Evolutionary conservation across 2,113 vertebrate genomes (phyloP), one percentile per base, ranked within the genome.

Genomic region (Madoqua kirkii): DNA sequence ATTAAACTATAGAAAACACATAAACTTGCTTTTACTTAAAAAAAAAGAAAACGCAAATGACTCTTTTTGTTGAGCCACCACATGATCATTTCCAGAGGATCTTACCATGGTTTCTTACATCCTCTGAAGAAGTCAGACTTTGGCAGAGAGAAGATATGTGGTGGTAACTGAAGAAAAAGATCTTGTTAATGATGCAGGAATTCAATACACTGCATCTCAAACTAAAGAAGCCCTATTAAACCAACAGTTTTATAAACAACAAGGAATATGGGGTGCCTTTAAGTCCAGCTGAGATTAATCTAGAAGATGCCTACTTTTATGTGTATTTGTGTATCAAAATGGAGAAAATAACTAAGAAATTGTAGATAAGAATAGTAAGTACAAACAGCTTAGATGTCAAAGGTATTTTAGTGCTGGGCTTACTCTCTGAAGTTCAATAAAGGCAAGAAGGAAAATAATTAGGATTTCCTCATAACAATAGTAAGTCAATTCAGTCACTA

Each of bases 341-440:
- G 19, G 8, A 94, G 40, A 55, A 92, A 78, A 83, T 71, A 94
- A 93, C 25, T 36, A 64, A 60, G 43, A 13, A 96, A 57, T 2
- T 33, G 9, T 86, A 33, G 36, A 6, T 48, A 83, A 88, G 57
- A 89, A 16, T 1, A 84, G 10, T 33, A 95, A 25, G 17, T 88
- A 90, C 78, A 94, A 93, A 93, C 81, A 50, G 81, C 54, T 96
- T 88, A 83, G 9, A 82, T 48, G 54, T 57, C 87, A 83, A 57
- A 96, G 67, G 36, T 81, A 98, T 87, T 90, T 97, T 89, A 96
- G 71, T 45, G 45, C 29, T 91, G 31, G 87, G 48, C 27, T 95
- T 93, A 84, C 76, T 87, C 57, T 89, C 84, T 88, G 62, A 60
- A 96, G n/a, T 95, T 87, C 90, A 93, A 83, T 31, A 89, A 40